Base-by-base conservation (phyloP, 2,888 invertebrate genomes). In the Phorcus lineatus region DNA sequence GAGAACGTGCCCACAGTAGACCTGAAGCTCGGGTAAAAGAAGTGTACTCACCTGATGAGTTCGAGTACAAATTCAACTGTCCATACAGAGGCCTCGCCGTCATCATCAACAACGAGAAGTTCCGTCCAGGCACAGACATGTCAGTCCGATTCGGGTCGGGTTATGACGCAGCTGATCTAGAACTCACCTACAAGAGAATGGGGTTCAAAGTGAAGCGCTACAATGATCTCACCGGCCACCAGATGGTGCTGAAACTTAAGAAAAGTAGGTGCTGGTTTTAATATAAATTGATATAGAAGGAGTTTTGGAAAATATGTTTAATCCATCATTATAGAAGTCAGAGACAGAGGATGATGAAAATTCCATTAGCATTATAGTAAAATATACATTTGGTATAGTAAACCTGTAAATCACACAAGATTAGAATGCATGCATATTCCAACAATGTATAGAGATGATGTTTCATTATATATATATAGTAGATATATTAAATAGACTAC, bases 41-140 rank as follows among this genome's bases (percentile, higher is more conserved):
- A 28, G 36, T n/a, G 16, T 28, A 28, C 47, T 31, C 55, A 24
- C 54, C 53, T 4, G n/a, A 36, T 16, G 55, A 53, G 19, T 81
- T 83, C 55, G 66, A 74, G 1, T 85, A 85, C 40, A 22, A 84
- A 24, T 85, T 85, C 74, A 80, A 31, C 11, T 66, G 80, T 40
- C 36, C 47, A 13, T 75, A 83, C 17, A 75, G 84, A 77, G 85
- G 85, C 2, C 80, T 81, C 0, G 83, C 84, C 2, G 67, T 85
- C 28, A 85, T 85, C 54, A 85, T 85, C 75, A 83, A 83, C 77
- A 85, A 85, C 55, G 85, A 85, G 57, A 79, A 80, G 19, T 85
- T 85, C 57, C 19, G 11, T 4, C 17, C 17, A 1, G 2, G 16
- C 0, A 57, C 79, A 17, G 66, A 77, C n/a, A 79, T 79, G 57